Evolutionary conservation across 2,888 invertebrate genomes (phyloP).

Genomic region (Luperina testacea): DNA sequence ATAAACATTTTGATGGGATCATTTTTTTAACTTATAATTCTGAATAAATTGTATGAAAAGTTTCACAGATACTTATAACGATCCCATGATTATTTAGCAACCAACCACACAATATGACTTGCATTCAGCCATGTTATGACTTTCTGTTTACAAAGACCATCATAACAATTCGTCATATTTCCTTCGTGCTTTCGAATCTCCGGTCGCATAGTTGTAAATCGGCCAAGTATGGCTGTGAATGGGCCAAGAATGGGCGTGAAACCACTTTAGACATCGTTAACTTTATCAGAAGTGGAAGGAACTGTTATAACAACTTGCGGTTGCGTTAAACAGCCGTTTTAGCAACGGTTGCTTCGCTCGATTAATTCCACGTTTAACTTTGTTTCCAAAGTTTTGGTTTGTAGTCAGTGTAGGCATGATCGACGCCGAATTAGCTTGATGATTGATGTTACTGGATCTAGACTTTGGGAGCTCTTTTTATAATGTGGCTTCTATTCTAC

Average conservation of each 20-base stretch:
- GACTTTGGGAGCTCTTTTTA: background rate
- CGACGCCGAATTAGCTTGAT: conserved; percentile 3
- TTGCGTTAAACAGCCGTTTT: conserved; percentile 47
- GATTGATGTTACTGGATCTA: background rate
- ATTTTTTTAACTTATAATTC: background rate
- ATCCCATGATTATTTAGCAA: background rate
- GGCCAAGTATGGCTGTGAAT: conserved; percentile 11
- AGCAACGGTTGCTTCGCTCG: conserved; percentile 44
- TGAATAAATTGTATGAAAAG: background rate
- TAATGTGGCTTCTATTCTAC: background rate
- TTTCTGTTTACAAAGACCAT: too few relatives aligned
- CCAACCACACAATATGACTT: background rate
- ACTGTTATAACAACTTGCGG: conserved; percentile 51
- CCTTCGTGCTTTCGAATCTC: conserved; percentile 49
- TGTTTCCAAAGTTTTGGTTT: conserved; percentile 22
- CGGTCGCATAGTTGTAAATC: conserved; percentile 28
- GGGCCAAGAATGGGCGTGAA: conserved; percentile 35
- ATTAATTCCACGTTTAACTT: conserved; percentile 51
- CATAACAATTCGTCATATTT: conserved; percentile 34
- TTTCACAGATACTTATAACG: background rate
- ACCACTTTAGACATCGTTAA: conserved; percentile 50
- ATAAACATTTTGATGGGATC: background rate
- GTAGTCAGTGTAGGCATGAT: conserved; percentile 10
- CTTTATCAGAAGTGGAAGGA: conserved; percentile 47
- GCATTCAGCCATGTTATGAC: background rate